Conservation (phyloP, 2,888 invertebrate genomes). For the Hemistola chrysoprasaria region DNA sequence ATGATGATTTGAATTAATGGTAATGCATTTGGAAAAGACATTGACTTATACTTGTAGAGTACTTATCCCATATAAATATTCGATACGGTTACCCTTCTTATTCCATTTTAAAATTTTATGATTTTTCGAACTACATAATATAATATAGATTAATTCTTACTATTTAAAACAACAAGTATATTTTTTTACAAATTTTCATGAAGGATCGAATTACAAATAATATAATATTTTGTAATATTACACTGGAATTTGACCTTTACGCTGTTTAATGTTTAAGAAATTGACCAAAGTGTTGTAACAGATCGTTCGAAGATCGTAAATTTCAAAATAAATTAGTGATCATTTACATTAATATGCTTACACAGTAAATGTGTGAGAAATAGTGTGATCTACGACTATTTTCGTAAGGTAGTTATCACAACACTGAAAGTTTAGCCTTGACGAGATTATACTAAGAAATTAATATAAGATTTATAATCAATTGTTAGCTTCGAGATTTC, state of each 20-base stretch:
- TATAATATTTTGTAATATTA: too few species aligned
- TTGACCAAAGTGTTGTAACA: constrained; percentile 40
- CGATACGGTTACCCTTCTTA: too few species aligned
- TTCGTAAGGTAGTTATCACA: constrained; percentile 37
- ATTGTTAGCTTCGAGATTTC: constrained; percentile 12
- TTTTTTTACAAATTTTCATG: too few species aligned
- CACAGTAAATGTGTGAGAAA: constrained; percentile 33
- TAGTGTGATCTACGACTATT: constrained; percentile 34
- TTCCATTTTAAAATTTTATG: too few species aligned
- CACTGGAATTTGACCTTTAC: constrained; percentile 30
- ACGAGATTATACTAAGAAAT: constrained; percentile 11
- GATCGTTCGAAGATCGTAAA: constrained; percentile 33
- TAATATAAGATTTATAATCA: constrained; percentile 9
- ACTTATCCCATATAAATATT: too few species aligned
- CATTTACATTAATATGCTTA: constrained; percentile 51
- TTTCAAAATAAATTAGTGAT: constrained; percentile 39
- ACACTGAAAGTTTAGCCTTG: constrained; percentile 16
- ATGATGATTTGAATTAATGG: too few species aligned
- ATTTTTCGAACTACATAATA: too few species aligned
- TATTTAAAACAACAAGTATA: too few species aligned
- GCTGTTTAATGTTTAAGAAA: constrained; percentile 27
- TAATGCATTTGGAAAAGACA: too few species aligned
- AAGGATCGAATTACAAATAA: too few species aligned
- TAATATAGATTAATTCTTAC: too few species aligned
- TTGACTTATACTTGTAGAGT: too few species aligned